Evolutionary conservation across 2,113 vertebrate species (phyloP).

Genomic region (Archilochus colubris): DNA sequence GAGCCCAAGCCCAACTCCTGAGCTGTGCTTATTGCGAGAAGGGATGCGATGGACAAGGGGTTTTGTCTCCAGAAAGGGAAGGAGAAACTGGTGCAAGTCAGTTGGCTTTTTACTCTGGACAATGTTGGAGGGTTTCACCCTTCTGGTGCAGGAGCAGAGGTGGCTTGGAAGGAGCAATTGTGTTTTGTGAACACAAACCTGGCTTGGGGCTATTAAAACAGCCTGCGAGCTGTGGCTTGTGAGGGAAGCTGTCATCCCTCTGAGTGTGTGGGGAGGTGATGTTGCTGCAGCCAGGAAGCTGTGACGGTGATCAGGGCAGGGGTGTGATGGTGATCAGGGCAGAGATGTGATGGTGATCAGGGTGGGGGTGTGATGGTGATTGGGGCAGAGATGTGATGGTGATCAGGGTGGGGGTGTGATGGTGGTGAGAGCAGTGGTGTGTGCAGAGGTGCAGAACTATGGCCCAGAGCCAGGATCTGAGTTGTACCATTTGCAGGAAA

Average conservation of each 20-base stretch:
- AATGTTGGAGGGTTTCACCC: neutral
- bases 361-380: no score
- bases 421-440: neutral
- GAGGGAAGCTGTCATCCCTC: neutral
- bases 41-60: neutral
- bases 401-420: no score
- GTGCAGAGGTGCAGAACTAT: neutral
- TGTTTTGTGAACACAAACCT: neutral
- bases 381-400: no score
- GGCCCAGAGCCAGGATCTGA: neutral
- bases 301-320: neutral
- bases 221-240: neutral
- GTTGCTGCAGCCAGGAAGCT: fast-evolving
- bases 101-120: neutral
- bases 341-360: neutral
- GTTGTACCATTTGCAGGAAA: slow-evolving; percentile 5
- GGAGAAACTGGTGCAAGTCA: neutral
- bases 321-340: no score
- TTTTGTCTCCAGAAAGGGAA: neutral
- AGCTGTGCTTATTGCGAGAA: neutral
- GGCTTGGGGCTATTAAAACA: neutral
- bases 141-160: neutral
- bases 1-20: neutral
- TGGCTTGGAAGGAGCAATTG: fast-evolving
- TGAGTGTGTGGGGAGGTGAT: fast-evolving